These are phyloP conservation scores for Branchellion lobata DNA, from an alignment of 2,888 invertebrate species.

Conservation along the genomic window DNA sequence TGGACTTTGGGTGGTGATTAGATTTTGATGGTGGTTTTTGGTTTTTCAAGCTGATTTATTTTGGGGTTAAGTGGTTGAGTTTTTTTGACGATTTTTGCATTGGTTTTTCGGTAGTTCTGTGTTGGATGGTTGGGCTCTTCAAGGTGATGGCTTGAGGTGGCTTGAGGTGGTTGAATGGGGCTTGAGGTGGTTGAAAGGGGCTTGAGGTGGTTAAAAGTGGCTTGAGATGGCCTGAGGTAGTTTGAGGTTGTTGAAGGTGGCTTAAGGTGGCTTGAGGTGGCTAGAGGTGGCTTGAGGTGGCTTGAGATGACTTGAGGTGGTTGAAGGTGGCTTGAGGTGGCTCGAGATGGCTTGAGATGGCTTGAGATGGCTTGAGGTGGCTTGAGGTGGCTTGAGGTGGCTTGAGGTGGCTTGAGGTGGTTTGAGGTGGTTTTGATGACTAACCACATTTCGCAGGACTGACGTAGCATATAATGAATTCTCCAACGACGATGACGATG, in stretches of 20 bases:
- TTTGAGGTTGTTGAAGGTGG: background rate
- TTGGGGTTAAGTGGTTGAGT: background rate
- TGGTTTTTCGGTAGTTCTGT: no score
- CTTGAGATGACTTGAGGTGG: background rate
- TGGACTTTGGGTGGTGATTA: background rate
- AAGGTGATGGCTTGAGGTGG: no score
- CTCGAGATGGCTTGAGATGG: background rate
- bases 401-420: background rate
- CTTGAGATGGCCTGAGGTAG: no score
- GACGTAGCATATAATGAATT: background rate
- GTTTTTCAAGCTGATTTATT: background rate
- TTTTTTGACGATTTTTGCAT: background rate
- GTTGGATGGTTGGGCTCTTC: no score
- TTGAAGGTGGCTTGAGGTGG: background rate
- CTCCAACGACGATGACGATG: conserved; percentile 5
- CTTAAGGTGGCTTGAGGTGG: background rate
- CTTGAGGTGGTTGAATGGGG: background rate
- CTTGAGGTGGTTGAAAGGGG: background rate
- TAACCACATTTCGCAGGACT: background rate
- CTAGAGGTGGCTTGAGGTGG: no score
- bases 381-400: background rate
- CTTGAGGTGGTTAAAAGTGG: background rate
- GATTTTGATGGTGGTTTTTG: no score
- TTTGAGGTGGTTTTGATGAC: background rate
- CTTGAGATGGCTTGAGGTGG: background rate